Base-by-base conservation (phyloP, 1,140 invertebrate genomes). In the Drepana arcuata region DNA sequence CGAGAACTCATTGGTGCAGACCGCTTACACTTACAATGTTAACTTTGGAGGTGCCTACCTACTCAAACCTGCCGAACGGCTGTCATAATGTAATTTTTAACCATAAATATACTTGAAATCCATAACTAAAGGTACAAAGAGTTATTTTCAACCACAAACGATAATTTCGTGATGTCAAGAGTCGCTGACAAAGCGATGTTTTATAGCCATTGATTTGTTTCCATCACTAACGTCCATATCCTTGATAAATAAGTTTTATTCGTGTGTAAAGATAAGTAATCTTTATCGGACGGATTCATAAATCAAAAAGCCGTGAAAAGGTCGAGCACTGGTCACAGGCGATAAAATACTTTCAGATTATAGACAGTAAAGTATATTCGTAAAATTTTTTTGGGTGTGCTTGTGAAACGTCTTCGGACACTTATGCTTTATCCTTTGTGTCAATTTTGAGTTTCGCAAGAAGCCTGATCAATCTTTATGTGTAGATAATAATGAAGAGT, bases 251-350 rank as follows among this genome's bases (percentile, higher is more conserved):
- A 45, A 44, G 33, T 52, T 26, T 42, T 43, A 43, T 43, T 48
- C 32, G 46, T 48, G 41, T 30, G 39, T 47, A 56, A 38, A 58
- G 65, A 72, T 72, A 69, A 54, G 49, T 56, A 65, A 60, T 63
- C 52, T 56, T 51, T 57, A 70, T 62, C 48, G 42, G 43, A 54
- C 57, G 56, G 48, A 50, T 43, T 46, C 52, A 70, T 75, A 75
- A 75, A 75, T 72, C 66, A 75, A 64, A 65, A 62, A 61, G 55
- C 64, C 52, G 63, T 66, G 63, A 75, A 71, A 63, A 62, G 67
- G 56, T 58, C 52, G 39, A 41, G 49, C 34, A 39, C 41, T 51
- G 45, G 52, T 60, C 48, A n/a, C n/a, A 9, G 7, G 10, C 32
- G 35, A 45, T 45, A 45, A 34, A 39, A 13, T 34, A 31, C 16